Percentiles rank a stretch among this genome's conserved stretches.
phyloP scores from a whole-genome alignment of 2,797 vertebrate species.

The Sphenodon punctatus region DNA sequence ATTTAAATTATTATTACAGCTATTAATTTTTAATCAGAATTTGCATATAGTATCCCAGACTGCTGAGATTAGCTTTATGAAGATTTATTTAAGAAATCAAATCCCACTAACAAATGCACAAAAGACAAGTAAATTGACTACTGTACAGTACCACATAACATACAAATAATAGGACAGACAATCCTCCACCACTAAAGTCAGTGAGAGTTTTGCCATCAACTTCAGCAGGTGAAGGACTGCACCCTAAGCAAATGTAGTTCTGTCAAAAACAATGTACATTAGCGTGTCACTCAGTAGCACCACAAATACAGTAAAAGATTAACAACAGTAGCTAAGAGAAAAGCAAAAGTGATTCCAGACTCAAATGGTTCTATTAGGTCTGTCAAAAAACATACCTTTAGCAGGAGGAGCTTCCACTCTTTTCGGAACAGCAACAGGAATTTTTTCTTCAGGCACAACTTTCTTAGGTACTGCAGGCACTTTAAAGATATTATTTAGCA shows the following conservation, averaged over 20 bases:
- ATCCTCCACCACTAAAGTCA: no score
- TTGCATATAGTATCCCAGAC: neutral
- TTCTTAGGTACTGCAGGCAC: slow-evolving; percentile 82
- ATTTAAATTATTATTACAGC: no score
- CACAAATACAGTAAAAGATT: neutral
- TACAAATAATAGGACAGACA: neutral
- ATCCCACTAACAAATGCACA: neutral
- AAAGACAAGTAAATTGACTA: neutral
- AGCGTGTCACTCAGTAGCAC: neutral
- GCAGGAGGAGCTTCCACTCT: slow-evolving; percentile 43
- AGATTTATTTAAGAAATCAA: neutral
- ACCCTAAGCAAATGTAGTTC: neutral
- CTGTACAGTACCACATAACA: neutral
- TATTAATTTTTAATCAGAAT: slow-evolving; percentile 24
- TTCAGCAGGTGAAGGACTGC: no score
- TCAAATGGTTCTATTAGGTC: neutral
- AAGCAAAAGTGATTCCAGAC: slow-evolving; percentile 8
- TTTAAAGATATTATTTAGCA: slow-evolving; percentile 72
- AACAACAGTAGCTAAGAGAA: neutral
- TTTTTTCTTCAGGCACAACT: slow-evolving; percentile 61
- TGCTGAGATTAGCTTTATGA: neutral
- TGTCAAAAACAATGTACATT: neutral
- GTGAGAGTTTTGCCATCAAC: no score
- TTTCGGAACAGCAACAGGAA: slow-evolving; percentile 40
- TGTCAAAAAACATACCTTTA: slow-evolving; percentile 44